A percentile compares a stretch with the other conserved stretches of the same genome.
phyloP scores from a whole-genome alignment of 2,888 invertebrate genomes.

The Diachrysia chrysitis region DNA sequence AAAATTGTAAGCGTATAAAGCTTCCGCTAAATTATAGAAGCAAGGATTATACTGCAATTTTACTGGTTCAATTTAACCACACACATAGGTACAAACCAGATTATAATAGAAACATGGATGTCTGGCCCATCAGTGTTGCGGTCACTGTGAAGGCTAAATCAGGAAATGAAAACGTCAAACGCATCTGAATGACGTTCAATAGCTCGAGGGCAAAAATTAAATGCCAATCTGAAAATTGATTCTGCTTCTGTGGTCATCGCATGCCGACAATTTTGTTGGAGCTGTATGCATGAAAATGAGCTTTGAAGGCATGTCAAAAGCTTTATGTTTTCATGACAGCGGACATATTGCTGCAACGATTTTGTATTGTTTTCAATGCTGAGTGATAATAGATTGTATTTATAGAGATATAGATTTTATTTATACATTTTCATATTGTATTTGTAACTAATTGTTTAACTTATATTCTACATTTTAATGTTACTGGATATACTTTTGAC shows the following conservation, averaged over 20 bases:
- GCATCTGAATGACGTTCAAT: constrained; percentile 59
- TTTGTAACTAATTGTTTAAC: too few species aligned
- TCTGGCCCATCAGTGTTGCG: constrained; percentile 48
- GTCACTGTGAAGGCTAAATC: constrained; percentile 63
- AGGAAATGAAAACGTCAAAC: constrained; percentile 84
- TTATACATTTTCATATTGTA: too few species aligned
- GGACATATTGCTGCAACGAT: background rate
- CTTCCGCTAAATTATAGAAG: background rate
- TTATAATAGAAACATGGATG: constrained; percentile 10
- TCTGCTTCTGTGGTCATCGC: constrained; percentile 50
- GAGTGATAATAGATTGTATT: background rate
- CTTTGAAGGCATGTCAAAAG: background rate
- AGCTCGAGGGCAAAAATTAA: constrained; percentile 55
- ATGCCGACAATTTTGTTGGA: constrained; percentile 26
- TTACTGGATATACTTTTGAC: too few species aligned
- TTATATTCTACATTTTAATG: too few species aligned
- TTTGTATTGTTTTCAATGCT: background rate
- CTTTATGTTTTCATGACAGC: background rate
- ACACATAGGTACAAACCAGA: background rate
- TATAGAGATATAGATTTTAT: background rate
- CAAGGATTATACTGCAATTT: background rate
- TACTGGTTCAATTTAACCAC: background rate
- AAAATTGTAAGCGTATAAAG: too few species aligned
- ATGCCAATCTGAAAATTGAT: constrained; percentile 57
- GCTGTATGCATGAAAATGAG: constrained; percentile 13